Evolutionary conservation across 2,113 vertebrate genomes (phyloP), one percentile per base, ranked within the genome.

Genomic region (Cryptoleucopteryx plumbea): DNA sequence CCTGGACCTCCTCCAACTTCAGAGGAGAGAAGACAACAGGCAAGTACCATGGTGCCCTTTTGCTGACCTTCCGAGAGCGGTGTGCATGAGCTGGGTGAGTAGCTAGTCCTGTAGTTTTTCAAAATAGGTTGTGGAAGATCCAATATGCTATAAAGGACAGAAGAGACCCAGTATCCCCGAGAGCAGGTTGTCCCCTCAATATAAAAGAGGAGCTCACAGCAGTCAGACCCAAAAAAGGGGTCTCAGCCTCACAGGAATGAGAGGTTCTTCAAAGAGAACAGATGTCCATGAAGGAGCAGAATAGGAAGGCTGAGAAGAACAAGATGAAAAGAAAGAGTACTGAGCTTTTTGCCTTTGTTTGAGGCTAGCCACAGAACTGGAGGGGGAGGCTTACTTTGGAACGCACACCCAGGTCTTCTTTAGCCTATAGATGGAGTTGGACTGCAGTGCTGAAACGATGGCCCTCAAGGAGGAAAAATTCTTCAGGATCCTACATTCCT

Each of bases 401-500:
- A 99, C 98, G 4, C 97, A 98, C 4, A 98, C 98, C 99, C 99
- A 99, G 4, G 98, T 98, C 94, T 98, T 99, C 88, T 99, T 99
- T 88, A 99, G 97, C n/a, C 99, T 98, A 98, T 99, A 99, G 95
- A 99, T 98, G 82, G 99, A 98, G 95, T 99, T 99, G 94, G 99
- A 99, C 98, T 99, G 99, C 94, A 99, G 98, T 0, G 99, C 99
- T 0, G 99, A 99, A 75, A 99, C 98, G 38, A 99, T 99, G 96
- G 99, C 99, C 94, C 98, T 98, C 95, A 99, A 98, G 40, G 99
- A 99, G 13, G 99, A 99, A 90, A 99, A 99, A 95, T 99, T 99
- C 98, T 99, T 99, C 75, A 99, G 98, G 91, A 99, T 99, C 87
- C 99, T 98, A 74, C 99, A 99, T 98, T 99, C 99, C 99, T 99